Evolutionary conservation across 35 echinoderm and acorn worm genomes (phyloP).

Genomic region (Chiridota heheva): DNA sequence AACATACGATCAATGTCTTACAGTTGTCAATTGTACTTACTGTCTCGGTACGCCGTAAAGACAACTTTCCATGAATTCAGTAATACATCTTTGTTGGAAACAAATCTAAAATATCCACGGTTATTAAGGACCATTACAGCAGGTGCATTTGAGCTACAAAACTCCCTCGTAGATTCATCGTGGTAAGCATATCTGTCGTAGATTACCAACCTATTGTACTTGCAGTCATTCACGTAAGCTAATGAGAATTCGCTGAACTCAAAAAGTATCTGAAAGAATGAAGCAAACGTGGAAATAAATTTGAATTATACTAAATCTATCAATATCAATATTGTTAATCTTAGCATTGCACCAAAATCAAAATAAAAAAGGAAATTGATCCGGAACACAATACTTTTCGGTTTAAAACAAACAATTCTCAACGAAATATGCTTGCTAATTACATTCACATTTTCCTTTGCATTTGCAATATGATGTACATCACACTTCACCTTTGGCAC

Average conservation of each 20-base stretch:
- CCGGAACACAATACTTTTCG: too few species aligned
- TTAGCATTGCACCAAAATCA: too few species aligned
- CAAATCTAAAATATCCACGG: conserved; percentile 63
- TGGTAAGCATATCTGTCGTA: conserved; percentile 66
- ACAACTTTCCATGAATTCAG: conserved; percentile 54
- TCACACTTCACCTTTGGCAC: too few species aligned
- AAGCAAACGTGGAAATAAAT: too few species aligned
- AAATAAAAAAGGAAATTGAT: too few species aligned
- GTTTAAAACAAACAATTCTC: too few species aligned
- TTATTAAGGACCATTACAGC: conserved; percentile 69
- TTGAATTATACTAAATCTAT: too few species aligned
- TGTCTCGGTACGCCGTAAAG: conserved; percentile 76
- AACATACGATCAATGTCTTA: too few species aligned
- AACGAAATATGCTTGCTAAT: too few species aligned
- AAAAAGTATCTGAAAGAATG: conserved; percentile 60
- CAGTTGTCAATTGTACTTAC: conserved; percentile 57
- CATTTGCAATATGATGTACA: too few species aligned
- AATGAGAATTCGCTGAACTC: conserved; percentile 58
- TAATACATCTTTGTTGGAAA: conserved; percentile 10
- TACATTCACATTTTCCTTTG: too few species aligned
- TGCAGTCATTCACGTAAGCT: conserved; percentile 57
- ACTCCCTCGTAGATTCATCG: conserved; percentile 32
- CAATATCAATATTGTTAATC: too few species aligned
- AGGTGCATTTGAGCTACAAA: conserved; percentile 78
- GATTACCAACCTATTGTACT: conserved; percentile 64